Percentiles rank a stretch among this genome's conserved stretches.
phyloP scores from a whole-genome alignment of 1,140 invertebrate genomes.

The Drosophila kikkawai region DNA sequence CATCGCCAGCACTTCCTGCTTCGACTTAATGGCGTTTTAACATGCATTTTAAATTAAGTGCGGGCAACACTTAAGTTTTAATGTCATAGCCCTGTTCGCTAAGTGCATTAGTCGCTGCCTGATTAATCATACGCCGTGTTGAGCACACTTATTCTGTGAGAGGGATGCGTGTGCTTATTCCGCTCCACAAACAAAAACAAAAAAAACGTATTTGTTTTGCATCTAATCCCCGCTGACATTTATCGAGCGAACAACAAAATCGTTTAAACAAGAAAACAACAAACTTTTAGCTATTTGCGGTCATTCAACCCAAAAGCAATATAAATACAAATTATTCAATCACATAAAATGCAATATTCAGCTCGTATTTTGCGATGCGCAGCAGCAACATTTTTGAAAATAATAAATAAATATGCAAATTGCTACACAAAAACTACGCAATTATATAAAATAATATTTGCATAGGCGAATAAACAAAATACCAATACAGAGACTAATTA shows the following conservation, averaged over 20 bases:
- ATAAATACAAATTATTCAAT: constrained; percentile 40
- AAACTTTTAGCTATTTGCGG: constrained; percentile 31
- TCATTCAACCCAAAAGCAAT: constrained; percentile 27
- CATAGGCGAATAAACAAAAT: constrained; percentile 19
- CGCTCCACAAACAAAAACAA: constrained; percentile 11
- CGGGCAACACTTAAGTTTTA: constrained; percentile 65
- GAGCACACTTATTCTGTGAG: constrained; percentile 4
- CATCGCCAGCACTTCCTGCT: constrained; percentile 62
- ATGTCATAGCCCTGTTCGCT: constrained; percentile 62
- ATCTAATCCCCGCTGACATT: constrained; percentile 46
- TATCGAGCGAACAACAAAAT: constrained; percentile 21
- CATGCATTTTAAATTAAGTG: constrained; percentile 81
- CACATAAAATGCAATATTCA: constrained; percentile 32
- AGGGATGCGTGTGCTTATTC: constrained; percentile 6
- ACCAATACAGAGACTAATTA: not conserved
- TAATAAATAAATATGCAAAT: constrained; percentile 42
- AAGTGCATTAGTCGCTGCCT: constrained; percentile 68
- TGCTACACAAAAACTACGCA: constrained; percentile 9
- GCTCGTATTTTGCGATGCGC: constrained; percentile 20
- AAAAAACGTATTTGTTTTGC: constrained; percentile 32
- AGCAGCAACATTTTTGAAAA: constrained; percentile 10
- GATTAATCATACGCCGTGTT: constrained; percentile 63
- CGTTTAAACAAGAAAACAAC: constrained; percentile 13
- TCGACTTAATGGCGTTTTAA: constrained; percentile 69
- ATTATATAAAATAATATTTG: constrained; percentile 16